These are phyloP conservation scores for Clivina fossor DNA, from an alignment of 2,888 invertebrate species.

Conservation along the genomic window DNA sequence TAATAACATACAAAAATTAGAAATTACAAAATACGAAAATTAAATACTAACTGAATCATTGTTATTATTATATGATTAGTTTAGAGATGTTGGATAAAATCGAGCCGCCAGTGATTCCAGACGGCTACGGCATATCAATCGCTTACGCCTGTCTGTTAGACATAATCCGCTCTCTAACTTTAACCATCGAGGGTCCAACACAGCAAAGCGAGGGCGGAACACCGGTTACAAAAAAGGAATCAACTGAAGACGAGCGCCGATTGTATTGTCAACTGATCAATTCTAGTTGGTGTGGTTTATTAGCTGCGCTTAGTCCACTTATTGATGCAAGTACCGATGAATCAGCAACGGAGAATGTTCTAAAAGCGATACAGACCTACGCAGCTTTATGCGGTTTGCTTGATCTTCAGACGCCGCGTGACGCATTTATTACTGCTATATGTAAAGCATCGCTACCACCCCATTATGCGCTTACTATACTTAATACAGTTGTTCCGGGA, in stretches of 20 bases:
- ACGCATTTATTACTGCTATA: constrained; percentile 92
- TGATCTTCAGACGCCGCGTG: constrained; percentile 75
- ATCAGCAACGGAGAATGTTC: constrained; percentile 83
- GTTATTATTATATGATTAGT: constrained; percentile 59
- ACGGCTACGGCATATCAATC: constrained; percentile 95
- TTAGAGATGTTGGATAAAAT: constrained; percentile 95
- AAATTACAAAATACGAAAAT: neutral
- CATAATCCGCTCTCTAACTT: constrained; percentile 81
- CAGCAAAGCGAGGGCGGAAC: constrained; percentile 43
- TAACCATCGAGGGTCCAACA: constrained; percentile 65
- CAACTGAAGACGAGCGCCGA: constrained; percentile 53
- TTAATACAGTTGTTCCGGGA: constrained; percentile 66
- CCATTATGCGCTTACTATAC: constrained; percentile 88
- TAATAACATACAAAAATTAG: constrained; percentile 8
- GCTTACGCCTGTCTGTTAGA: constrained; percentile 93
- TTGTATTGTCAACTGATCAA: constrained; percentile 77
- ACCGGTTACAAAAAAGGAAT: constrained; percentile 39
- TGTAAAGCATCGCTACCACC: constrained; percentile 96
- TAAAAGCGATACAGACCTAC: constrained; percentile 88
- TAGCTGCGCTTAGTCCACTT: constrained; percentile 87
- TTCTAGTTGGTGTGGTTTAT: constrained; percentile 93
- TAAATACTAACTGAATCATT: no score
- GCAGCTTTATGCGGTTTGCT: constrained; percentile 88
- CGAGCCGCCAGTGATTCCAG: constrained; percentile 91
- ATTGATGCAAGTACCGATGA: constrained; percentile 97